Evolutionary conservation across 1,140 invertebrate species (phyloP).

Genomic region (Spodoptera frugiperda): DNA sequence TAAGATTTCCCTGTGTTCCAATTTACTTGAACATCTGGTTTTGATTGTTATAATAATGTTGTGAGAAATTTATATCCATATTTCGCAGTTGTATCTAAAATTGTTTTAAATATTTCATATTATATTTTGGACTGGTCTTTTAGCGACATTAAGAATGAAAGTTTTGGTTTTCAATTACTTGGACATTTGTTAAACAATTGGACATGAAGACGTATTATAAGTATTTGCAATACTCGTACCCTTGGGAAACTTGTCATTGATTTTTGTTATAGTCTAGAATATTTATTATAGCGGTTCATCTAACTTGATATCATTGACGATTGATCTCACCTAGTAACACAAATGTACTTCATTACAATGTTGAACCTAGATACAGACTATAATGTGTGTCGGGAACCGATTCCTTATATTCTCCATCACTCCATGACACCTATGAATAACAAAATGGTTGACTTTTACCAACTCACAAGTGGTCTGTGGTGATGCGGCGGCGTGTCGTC

Average conservation of each 20-base stretch:
- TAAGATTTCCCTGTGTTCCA: conserved; percentile 18
- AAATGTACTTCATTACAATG: too few species aligned
- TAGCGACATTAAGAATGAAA: too few species aligned
- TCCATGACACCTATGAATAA: not conserved
- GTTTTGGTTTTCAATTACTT: too few species aligned
- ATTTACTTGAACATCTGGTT: not conserved
- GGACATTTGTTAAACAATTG: too few species aligned
- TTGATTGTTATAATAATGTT: conserved; percentile 25
- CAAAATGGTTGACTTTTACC: conserved; percentile 16
- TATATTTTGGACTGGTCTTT: too few species aligned
- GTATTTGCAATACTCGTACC: too few species aligned
- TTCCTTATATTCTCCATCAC: not conserved
- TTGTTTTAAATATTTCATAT: not conserved
- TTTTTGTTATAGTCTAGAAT: too few species aligned
- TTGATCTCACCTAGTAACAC: too few species aligned
- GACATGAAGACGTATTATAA: too few species aligned
- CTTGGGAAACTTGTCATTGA: too few species aligned
- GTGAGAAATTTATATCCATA: conserved; percentile 15
- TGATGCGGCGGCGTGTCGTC: conserved; percentile 90
- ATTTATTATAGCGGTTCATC: too few species aligned
- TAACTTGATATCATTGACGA: too few species aligned
- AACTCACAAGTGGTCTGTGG: conserved; percentile 90
- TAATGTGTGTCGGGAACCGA: not conserved
- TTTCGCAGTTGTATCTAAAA: not conserved
- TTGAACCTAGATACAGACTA: not conserved